Evolutionary conservation across 2,888 invertebrate species (phyloP), one percentile per base, ranked within the genome.

Genomic region (Pammene aurita): DNA sequence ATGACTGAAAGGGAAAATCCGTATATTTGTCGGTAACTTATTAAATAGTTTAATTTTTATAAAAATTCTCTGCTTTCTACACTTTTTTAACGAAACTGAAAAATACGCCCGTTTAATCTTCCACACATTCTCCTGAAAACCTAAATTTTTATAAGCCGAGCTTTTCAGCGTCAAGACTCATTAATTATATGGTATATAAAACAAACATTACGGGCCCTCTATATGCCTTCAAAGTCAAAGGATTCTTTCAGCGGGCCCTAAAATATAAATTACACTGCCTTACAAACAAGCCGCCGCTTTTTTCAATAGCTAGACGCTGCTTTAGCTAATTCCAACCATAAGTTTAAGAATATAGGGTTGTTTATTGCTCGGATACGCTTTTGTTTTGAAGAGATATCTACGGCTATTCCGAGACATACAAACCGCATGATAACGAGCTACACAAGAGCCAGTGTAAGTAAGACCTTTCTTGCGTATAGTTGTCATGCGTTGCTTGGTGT

Each of bases 241-340:
- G 50, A 66, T 66, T 56, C 56, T 56, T 65, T 46, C 65, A 57
- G n/a, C 26, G 57, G 42, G 50, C 61, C 48, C 66, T 58, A 50
- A 58, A 66, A 66, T 58, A 66, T 66, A 66, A 66, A 66, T 66
- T 66, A 58, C 60, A 60, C 57, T 48, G 63, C 63, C 10, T 63
- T 54, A 0, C n/a, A 50, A 50, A 79, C 82, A 54, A 34, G 34
- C 34, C 54, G 52, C 34, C 50, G 52, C 26, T 18, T 52, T 52
- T 52, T 54, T 54, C n/a, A 14, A 54, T 54, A 11, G 26, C 52
- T 48, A 16, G 16, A 48, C 48, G 16, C 48, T 14, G n/a, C 14
- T 26, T 54, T n/a, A n/a, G 7, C 18, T 35, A 7, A 34, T 34
- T 7, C 7, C 13, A 16, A 34, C 54, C 34, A n/a, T 54, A 34